Base-by-base conservation (phyloP, 2,113 vertebrate genomes). In the Notothenia rossii region DNA sequence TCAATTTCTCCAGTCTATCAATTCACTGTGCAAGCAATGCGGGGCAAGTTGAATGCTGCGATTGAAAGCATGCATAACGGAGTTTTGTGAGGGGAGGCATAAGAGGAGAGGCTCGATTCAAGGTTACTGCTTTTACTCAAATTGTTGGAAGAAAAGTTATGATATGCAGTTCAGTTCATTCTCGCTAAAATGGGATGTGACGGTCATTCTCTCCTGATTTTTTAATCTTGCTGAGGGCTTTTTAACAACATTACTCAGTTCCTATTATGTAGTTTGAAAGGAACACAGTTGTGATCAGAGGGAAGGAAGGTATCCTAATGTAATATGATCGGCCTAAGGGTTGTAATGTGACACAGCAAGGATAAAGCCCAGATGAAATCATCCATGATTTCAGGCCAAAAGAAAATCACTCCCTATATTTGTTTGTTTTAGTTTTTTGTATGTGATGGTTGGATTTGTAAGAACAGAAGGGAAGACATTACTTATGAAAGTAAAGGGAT, bases 1-100 rank as follows among this genome's bases (percentile, higher is more conserved):
- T 89, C 29, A 76, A 43, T 84, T 84, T 86, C 50, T 74, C 25
- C 72, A 77, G 25, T 81, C 64, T 69, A 48, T 54, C 72, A 61
- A 74, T 90, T 87, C 78, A 89, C 49, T 88, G 89, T 89, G 54
- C 72, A 77, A 77, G 49, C 25, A 29, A 63, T 69, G 36, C 59
- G 58, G 82, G 72, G 59, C 83, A 77, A 86, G 78, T 64, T 68
- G 60, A 73, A 76, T 78, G 81, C 17, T 67, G 49, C 67, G 62
- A 72, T 48, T 80, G 76, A 87, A 87, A 85, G 72, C 45, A 75
- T 83, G 80, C 79, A 79, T 25, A 25, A 25, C 65, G 72, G 43
- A 58, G 13, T 40, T 79, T 73, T 11, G 10, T 72, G 56, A 77
- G 62, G 51, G 15, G 48, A 64, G 20, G 58, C 59, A 65, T n/a